Evolutionary conservation across 2,888 invertebrate species (phyloP), one percentile per base, ranked within the genome.

Genomic region (Augochlorella aurata): DNA sequence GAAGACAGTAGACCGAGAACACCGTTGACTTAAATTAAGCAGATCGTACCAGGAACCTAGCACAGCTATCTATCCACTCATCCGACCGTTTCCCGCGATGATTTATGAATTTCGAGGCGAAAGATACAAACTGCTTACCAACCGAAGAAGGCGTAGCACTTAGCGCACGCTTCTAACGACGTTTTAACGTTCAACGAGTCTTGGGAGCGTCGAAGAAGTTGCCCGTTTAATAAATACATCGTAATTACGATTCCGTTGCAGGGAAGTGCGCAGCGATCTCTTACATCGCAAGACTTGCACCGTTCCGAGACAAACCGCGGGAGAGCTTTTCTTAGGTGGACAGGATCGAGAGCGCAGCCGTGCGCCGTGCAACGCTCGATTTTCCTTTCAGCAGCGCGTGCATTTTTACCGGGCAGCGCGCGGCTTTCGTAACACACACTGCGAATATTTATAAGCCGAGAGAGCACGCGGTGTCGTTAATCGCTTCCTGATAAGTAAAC

Each of bases 401-500:
- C 38, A 38, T 58, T 69, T 82, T 75, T 74, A 67, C 70, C 67
- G 24, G 44, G 14, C 38, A 5, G 38, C 38, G 38, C 38, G 21
- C 10, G 54, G 72, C 68, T 83, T 80, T 83, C 80, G 67, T 75
- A 80, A 84, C 71, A 52, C 50, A 38, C 38, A 47, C 50, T 21
- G 24, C n/a, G 77, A 72, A 78, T 77, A 77, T 83, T 75, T 78
- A 79, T 77, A 83, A 78, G 68, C 72, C 24, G 38, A 14, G 38
- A 14, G 58, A n/a, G 47, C 65, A 38, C 14, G 54, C 52, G 29
- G 63, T 63, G 72, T 79, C 79, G 77, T 83, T 85, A 80, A 84
- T 84, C 84, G 80, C 69, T 74, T 82, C 75, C 72, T 49, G 81
- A 85, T 81, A 85, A 78, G 63, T 77, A 78, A 81, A 69, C 73